Evolutionary conservation across 1,140 invertebrate genomes (phyloP).

Genomic region (Aphaenogaster ashmeadi): DNA sequence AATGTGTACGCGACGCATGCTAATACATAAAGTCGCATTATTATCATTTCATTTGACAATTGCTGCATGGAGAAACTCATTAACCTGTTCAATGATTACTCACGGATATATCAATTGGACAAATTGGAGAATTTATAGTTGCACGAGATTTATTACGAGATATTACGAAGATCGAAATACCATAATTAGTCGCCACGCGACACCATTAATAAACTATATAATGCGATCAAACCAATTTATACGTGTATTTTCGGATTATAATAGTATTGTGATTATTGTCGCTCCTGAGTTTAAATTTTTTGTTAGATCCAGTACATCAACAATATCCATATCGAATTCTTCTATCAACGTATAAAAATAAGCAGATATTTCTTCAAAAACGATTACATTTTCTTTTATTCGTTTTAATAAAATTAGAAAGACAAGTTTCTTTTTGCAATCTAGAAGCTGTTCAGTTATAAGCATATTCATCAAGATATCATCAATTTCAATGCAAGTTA

Average conservation of each 20-base stretch:
- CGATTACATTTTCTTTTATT: background rate
- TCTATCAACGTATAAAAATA: background rate
- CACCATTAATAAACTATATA: slow-evolving; percentile 57
- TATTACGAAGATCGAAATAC: slow-evolving; percentile 59
- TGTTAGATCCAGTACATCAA: background rate
- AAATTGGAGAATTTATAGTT: slow-evolving; percentile 57
- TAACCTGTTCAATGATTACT: slow-evolving; percentile 56
- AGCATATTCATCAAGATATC: background rate
- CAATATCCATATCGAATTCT: background rate
- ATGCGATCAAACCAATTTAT: slow-evolving; percentile 49
- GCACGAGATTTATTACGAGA: slow-evolving; percentile 49
- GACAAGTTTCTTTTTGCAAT: background rate
- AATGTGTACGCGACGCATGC: background rate
- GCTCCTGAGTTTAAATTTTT: background rate
- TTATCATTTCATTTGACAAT: slow-evolving; percentile 56
- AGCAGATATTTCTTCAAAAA: background rate
- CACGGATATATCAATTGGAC: slow-evolving; percentile 42
- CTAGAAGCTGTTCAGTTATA: background rate
- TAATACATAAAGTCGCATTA: slow-evolving; percentile 17
- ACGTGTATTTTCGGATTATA: slow-evolving; percentile 43
- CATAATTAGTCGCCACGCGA: slow-evolving; percentile 56
- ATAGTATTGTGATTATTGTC: background rate
- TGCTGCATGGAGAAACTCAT: slow-evolving; percentile 43
- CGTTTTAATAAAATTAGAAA: background rate
- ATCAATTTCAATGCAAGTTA: background rate